Percentiles rank a stretch among this genome's conserved stretches.
phyloP scores from a whole-genome alignment of 2,888 invertebrate genomes.

The Carterocephalus palaemon region DNA sequence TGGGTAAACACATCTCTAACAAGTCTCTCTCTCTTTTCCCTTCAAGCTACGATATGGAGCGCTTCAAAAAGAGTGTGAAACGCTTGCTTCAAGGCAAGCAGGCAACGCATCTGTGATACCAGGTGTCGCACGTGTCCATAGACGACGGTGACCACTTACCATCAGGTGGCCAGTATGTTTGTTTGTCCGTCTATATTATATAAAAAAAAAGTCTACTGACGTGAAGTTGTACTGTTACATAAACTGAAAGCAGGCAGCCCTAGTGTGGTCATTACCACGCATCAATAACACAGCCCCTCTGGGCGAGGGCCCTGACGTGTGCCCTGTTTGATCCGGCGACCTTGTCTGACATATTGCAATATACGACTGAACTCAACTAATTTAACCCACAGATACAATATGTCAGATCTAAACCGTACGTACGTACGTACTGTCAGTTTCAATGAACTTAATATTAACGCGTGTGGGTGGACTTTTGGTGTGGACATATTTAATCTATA shows the following conservation, averaged over 20 bases:
- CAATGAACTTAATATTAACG: background rate
- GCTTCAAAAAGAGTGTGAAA: too few relatives aligned
- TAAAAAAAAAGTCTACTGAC: too few relatives aligned
- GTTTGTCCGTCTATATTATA: too few relatives aligned
- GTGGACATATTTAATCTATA: background rate
- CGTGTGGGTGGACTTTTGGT: background rate
- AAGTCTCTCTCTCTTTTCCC: too few relatives aligned
- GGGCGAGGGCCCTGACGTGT: conserved; percentile 26
- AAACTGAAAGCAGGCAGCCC: background rate
- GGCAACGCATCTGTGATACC: too few relatives aligned
- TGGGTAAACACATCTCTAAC: too few relatives aligned
- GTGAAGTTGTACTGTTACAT: background rate
- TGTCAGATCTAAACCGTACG: conserved; percentile 1
- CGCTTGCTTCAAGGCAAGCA: too few relatives aligned
- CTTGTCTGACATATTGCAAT: conserved; percentile 18
- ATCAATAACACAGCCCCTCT: conserved; percentile 30
- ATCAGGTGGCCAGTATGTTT: too few relatives aligned
- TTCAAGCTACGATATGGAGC: too few relatives aligned
- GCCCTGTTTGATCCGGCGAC: conserved; percentile 28
- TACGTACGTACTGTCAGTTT: conserved; percentile 2
- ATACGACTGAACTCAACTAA: background rate
- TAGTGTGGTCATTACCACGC: conserved; percentile 25
- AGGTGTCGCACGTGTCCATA: too few relatives aligned
- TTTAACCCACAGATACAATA: conserved; percentile 6
- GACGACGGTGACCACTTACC: too few relatives aligned